Evolutionary conservation across 1,140 invertebrate genomes (phyloP).

Genomic region (Mesaphorura yosii): DNA sequence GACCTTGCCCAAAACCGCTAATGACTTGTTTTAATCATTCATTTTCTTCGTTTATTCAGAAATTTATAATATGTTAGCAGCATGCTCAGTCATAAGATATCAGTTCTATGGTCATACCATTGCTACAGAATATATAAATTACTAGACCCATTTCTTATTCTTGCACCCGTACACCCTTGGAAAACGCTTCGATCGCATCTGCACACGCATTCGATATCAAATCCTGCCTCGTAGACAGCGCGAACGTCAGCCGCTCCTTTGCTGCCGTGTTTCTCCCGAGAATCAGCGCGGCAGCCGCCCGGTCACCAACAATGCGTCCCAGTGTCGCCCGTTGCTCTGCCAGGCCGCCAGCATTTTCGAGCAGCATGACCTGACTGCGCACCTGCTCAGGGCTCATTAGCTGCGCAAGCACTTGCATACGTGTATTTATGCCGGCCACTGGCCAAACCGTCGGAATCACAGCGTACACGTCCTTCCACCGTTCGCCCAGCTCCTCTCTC

Average conservation of each 20-base stretch:
- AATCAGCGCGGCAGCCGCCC: neutral
- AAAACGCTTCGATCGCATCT: neutral
- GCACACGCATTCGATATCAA: neutral
- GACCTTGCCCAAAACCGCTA: too few species aligned
- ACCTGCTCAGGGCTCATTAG: neutral
- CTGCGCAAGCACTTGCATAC: neutral
- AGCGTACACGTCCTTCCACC: slow-evolving; percentile 11
- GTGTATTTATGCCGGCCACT: slow-evolving; percentile 9
- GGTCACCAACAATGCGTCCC: neutral
- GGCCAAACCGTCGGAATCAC: slow-evolving; percentile 13
- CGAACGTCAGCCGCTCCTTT: neutral
- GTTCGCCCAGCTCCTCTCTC: slow-evolving; percentile 11
- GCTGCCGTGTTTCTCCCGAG: neutral
- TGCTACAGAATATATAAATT: too few species aligned
- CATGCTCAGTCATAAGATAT: too few species aligned
- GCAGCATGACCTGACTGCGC: neutral
- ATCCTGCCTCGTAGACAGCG: neutral
- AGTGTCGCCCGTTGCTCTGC: neutral
- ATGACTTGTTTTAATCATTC: too few species aligned
- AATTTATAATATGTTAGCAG: too few species aligned
- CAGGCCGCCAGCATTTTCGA: neutral
- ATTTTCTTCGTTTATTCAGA: too few species aligned
- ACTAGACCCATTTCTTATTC: too few species aligned
- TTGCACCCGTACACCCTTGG: too few species aligned
- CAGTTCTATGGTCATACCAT: too few species aligned